Conservation (phyloP, 2,888 invertebrate genomes). For the Pollenia labialis region DNA sequence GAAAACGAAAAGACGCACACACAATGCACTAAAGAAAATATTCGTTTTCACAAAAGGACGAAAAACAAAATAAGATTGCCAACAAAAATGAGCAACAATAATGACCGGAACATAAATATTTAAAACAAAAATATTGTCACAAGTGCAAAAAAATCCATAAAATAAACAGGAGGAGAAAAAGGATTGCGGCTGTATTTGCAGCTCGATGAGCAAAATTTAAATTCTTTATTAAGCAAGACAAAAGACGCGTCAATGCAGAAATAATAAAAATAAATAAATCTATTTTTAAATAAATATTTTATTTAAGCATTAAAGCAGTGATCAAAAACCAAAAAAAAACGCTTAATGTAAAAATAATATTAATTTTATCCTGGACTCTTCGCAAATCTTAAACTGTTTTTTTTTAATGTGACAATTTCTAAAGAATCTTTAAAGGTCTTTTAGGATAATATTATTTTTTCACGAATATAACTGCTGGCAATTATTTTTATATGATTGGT, state of each 20-base stretch:
- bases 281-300: conserved; percentile 70
- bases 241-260: conserved; percentile 62
- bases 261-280: conserved; percentile 42
- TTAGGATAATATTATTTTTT: conserved; percentile 62
- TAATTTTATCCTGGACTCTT: conserved; percentile 17
- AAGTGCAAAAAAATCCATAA: conserved; percentile 77
- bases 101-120: conserved; percentile 78
- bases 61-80: conserved; percentile 48
- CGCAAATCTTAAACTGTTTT: conserved; percentile 9
- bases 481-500: not conserved
- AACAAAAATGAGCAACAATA: conserved; percentile 71
- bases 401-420: conserved; percentile 52
- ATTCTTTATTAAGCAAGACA: conserved; percentile 7
- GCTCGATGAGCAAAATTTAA: conserved; percentile 30
- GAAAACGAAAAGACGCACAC: conserved; percentile 47
- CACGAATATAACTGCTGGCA: conserved; percentile 25
- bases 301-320: conserved; percentile 61
- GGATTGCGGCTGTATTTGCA: conserved; percentile 1
- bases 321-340: conserved; percentile 46
- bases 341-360: conserved; percentile 68
- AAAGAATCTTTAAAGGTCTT: conserved; percentile 36
- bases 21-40: conserved; percentile 34
- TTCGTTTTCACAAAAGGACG: conserved; percentile 7
- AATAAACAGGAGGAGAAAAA: conserved; percentile 54
- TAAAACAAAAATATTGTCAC: conserved; percentile 82